Percentiles rank a stretch among this genome's conserved stretches.
These are phyloP conservation scores for Triplophysa rosa DNA, from an alignment of 2,113 vertebrate species.

Conservation along the genomic window DNA sequence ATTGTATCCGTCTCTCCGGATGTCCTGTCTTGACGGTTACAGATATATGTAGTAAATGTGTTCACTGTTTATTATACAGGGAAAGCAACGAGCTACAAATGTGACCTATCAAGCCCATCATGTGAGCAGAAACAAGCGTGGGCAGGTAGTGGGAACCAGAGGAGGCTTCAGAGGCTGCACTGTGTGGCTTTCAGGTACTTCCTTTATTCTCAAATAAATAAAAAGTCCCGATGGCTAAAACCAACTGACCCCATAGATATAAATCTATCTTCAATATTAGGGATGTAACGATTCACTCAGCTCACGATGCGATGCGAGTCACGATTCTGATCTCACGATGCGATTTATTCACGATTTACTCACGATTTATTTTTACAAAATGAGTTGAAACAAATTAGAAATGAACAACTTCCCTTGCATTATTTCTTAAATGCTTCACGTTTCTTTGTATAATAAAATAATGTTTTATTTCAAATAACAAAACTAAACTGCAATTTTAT, in stretches of 20 bases:
- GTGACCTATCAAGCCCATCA: conserved; percentile 98
- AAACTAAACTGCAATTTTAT: too few relatives aligned
- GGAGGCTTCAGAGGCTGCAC: conserved; percentile 97
- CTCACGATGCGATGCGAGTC: too few relatives aligned
- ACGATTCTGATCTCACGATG: too few relatives aligned
- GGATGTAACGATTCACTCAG: too few relatives aligned
- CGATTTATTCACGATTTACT: too few relatives aligned
- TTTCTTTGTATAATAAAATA: too few relatives aligned
- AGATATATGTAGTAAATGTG: neutral
- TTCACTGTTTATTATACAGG: conserved; percentile 71
- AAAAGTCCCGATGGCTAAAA: too few relatives aligned
- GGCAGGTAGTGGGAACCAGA: conserved; percentile 94
- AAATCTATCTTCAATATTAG: neutral
- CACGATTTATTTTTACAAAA: too few relatives aligned
- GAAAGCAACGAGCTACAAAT: conserved; percentile 95
- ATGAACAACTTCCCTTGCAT: too few relatives aligned
- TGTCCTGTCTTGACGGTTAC: neutral
- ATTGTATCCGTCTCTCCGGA: neutral
- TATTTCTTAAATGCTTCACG: too few relatives aligned
- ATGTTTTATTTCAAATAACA: too few relatives aligned
- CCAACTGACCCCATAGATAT: neutral
- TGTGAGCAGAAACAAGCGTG: conserved; percentile 95
- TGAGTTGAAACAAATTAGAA: too few relatives aligned
- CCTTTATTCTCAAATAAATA: neutral
- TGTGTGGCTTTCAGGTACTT: conserved; percentile 93